phyloP scores from a whole-genome alignment of 2,113 vertebrate species.

The Corythaeola cristata region DNA sequence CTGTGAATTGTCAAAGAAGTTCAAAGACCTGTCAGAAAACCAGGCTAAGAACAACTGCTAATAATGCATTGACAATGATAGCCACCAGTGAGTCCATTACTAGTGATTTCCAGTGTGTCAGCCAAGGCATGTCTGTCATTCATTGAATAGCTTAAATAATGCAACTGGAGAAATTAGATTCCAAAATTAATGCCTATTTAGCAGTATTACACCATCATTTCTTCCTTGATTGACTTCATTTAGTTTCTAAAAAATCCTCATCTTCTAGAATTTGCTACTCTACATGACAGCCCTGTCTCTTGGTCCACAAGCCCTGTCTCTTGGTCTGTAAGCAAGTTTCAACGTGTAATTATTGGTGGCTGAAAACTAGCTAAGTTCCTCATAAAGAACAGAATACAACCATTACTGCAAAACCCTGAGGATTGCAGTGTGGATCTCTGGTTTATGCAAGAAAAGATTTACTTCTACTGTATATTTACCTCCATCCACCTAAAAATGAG shows the following conservation, averaged over 20 bases:
- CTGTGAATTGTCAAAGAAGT: neutral
- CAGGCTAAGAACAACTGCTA: neutral
- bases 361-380: neutral
- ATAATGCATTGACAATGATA: neutral
- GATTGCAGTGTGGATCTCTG: neutral
- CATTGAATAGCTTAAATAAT: neutral
- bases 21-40: neutral
- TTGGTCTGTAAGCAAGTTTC: neutral
- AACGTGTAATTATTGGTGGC: neutral
- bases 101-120: neutral
- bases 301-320: neutral
- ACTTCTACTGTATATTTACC: neutral
- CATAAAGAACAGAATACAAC: neutral
- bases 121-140: neutral
- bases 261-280: neutral
- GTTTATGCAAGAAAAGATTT: neutral
- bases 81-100: neutral
- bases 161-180: neutral
- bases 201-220: neutral
- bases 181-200: neutral
- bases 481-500: neutral
- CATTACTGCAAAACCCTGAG: neutral
- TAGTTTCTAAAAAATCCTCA: neutral
- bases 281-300: neutral
- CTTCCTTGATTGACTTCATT: neutral